Evolutionary conservation across 2,888 invertebrate species (phyloP), one percentile per base, ranked within the genome.

Genomic region (Pachycephus smyrnensis): DNA sequence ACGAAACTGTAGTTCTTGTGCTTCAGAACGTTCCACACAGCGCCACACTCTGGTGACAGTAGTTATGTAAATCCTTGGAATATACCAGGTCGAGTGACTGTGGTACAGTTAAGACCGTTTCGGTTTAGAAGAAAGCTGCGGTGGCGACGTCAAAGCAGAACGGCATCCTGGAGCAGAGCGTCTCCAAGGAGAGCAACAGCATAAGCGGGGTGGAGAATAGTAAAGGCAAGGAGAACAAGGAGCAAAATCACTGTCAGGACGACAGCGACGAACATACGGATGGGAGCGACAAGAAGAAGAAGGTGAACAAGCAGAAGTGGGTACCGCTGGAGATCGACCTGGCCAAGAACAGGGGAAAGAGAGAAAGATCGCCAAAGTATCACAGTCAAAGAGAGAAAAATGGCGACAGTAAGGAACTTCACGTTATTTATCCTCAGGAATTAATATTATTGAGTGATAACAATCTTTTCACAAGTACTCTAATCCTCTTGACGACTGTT

Each of bases 301-400:
- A 92, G 88, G 93, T 91, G 35, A 92, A 92, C 74, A 94, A 94
- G 88, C 97, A 97, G 92, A 98, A 97, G 91, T 98, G 98, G 98
- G 95, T 97, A 79, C 98, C 98, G 0, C 92, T 98, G 80, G 97
- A 97, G 87, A 97, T 98, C 81, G 97, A 98, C 88, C 93, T 96
- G 83, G 94, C 95, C 79, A 95, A 96, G 85, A 94, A 94, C 74
- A 92, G 95, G 81, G 93, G 94, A 6, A 94, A 94, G 88, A 94
- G 94, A 85, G 95, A 95, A 75, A 93, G 94, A 79, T 92, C 93
- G 80, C 93, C 93, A 73, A 92, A 88, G 82, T 88, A 90, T 84
- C 88, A 89, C 73, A 88, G 84, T 79, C 89, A 90, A 73, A 86
- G 90, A 77, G 91, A 90, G 68, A 90, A 89, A 86, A 92, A 85